Evolutionary conservation across 2,113 vertebrate genomes (phyloP).

Genomic region (Rhinopomastus cyanomelas): DNA sequence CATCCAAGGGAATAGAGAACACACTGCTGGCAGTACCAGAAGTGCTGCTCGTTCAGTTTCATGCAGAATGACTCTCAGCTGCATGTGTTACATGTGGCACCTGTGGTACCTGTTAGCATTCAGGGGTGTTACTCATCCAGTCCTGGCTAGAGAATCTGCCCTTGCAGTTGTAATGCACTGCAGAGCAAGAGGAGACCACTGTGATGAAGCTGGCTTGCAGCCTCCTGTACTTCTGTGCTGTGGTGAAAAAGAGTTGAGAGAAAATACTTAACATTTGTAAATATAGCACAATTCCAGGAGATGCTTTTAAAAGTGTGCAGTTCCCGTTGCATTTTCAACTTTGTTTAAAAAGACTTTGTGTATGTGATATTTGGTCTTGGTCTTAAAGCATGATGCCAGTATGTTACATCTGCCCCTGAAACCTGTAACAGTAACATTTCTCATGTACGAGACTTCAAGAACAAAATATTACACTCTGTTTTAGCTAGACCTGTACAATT

Average conservation of each 20-base stretch:
- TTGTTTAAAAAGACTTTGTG: neutral
- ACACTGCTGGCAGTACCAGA: neutral
- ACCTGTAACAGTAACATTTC: neutral
- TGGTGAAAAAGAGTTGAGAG: neutral
- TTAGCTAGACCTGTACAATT: neutral
- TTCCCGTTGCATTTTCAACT: neutral
- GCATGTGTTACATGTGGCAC: neutral
- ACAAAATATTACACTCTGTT: neutral
- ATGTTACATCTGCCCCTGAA: neutral
- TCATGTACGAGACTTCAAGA: neutral
- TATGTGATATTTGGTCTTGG: neutral
- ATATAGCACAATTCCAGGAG: neutral
- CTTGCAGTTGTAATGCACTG: neutral
- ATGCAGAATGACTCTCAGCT: neutral
- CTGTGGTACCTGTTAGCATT: neutral
- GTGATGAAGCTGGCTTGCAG: rapidly evolving
- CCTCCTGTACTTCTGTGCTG: neutral
- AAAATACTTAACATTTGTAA: neutral
- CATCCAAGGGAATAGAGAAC: neutral
- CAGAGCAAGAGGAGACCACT: neutral
- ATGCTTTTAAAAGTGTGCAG: neutral
- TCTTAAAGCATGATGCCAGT: rapidly evolving
- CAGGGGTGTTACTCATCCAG: neutral
- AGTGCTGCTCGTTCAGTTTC: neutral
- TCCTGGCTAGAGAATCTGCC: neutral